phyloP scores from a whole-genome alignment of 2,888 invertebrate genomes.

The Branchellion lobata region DNA sequence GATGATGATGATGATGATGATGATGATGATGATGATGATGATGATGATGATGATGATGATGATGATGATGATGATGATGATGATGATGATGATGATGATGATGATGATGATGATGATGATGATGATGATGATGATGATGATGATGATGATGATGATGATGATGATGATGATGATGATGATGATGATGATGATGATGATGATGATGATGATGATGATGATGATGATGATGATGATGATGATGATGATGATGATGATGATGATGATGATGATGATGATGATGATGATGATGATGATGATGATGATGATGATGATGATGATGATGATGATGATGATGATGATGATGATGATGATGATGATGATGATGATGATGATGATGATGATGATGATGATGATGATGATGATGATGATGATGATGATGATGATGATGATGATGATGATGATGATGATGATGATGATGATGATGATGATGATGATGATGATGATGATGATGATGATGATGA shows the following conservation, averaged over 20 bases:
- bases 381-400: background rate
- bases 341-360: background rate
- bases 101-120: slow-evolving; percentile 36
- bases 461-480: background rate
- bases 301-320: slow-evolving; percentile 9
- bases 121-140: slow-evolving; percentile 30
- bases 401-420: background rate
- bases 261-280: background rate
- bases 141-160: slow-evolving; percentile 7
- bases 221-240: background rate
- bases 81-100: background rate
- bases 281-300: background rate
- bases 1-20: background rate
- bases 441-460: background rate
- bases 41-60: background rate
- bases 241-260: slow-evolving; percentile 4
- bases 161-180: background rate
- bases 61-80: background rate
- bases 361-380: background rate
- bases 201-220: slow-evolving; percentile 13
- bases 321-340: slow-evolving; percentile 3
- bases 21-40: background rate
- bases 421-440: background rate
- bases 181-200: slow-evolving; percentile 18
- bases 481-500: background rate